Percentiles rank a stretch among this genome's conserved stretches.
Evolutionary conservation across 2,888 invertebrate species (phyloP).

Genomic region (Drosophila subquinaria): DNA sequence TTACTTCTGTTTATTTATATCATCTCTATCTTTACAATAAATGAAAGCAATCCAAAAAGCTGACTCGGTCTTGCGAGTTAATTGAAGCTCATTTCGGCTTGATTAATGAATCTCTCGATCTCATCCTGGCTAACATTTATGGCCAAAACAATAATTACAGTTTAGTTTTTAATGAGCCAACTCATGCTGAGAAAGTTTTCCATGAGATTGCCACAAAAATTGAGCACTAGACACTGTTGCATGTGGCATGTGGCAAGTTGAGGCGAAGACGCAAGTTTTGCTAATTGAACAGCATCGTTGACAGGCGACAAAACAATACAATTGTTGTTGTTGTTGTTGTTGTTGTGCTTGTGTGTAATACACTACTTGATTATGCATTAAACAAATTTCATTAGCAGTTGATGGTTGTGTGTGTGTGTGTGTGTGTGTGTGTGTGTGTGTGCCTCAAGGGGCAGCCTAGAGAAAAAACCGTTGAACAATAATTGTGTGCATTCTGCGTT

Average conservation of each 20-base stretch:
- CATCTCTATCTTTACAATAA: neutral
- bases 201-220: slow-evolving; percentile 7
- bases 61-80: slow-evolving; percentile 26
- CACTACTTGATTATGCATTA: slow-evolving; percentile 67
- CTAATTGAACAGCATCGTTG: slow-evolving; percentile 64
- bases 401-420: slow-evolving; percentile 6
- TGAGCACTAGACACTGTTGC: slow-evolving; percentile 6
- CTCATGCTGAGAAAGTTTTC: slow-evolving; percentile 33
- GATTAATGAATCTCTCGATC: slow-evolving; percentile 36
- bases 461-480: slow-evolving; percentile 1
- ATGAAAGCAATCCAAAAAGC: slow-evolving; percentile 9
- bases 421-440: neutral
- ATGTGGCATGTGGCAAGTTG: slow-evolving; percentile 37
- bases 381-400: slow-evolving; percentile 48
- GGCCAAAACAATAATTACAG: slow-evolving; percentile 57
- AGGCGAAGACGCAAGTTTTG: slow-evolving; percentile 22
- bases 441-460: slow-evolving; percentile 6
- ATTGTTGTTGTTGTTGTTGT: slow-evolving; percentile 10
- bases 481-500: slow-evolving; percentile 31
- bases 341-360: slow-evolving; percentile 45
- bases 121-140: slow-evolving; percentile 25
- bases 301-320: slow-evolving; percentile 35
- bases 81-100: slow-evolving; percentile 22
- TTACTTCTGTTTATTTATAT: neutral
- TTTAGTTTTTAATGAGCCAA: slow-evolving; percentile 69